Conservation (phyloP, 2,113 vertebrate species). For the Platichthys flesus region DNA sequence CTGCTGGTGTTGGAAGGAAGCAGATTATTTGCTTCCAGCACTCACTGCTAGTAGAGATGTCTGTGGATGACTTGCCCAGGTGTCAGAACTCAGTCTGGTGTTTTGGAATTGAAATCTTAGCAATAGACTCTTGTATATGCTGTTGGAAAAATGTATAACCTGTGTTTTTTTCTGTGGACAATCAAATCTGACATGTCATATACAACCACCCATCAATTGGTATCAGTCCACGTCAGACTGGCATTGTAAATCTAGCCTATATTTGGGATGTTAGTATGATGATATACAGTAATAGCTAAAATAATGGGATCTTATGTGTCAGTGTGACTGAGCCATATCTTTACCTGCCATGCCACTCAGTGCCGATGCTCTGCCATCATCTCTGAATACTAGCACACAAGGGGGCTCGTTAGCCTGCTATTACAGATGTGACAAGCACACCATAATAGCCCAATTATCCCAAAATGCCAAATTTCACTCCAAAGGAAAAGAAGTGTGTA, state of each 20-base stretch:
- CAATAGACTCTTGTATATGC: neutral
- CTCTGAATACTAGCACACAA: slow-evolving; percentile 86
- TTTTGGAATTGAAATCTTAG: slow-evolving; percentile 1
- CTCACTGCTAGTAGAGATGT: too few relatives aligned
- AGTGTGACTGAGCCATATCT: slow-evolving; percentile 57
- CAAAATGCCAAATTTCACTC: slow-evolving; percentile 99
- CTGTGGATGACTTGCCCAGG: too few relatives aligned
- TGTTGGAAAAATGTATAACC: neutral
- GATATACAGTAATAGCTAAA: slow-evolving; percentile 28
- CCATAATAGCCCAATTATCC: slow-evolving; percentile 97
- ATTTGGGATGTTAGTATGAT: slow-evolving; percentile 20
- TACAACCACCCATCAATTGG: neutral
- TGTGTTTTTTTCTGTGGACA: neutral
- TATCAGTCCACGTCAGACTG: slow-evolving; percentile 3
- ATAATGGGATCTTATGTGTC: slow-evolving; percentile 50
- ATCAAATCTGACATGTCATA: neutral
- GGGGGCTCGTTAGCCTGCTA: slow-evolving; percentile 96
- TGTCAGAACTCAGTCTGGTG: too few relatives aligned
- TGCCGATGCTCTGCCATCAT: slow-evolving; percentile 76
- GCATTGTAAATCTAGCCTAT: slow-evolving; percentile 1
- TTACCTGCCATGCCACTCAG: slow-evolving; percentile 76
- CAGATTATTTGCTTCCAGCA: too few relatives aligned
- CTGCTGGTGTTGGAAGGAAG: too few relatives aligned
- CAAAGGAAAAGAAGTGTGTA: slow-evolving; percentile 93
- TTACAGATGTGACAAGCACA: slow-evolving; percentile 95